Base-by-base conservation (phyloP, 2,797 vertebrate species). In the Cuniculus paca region DNA sequence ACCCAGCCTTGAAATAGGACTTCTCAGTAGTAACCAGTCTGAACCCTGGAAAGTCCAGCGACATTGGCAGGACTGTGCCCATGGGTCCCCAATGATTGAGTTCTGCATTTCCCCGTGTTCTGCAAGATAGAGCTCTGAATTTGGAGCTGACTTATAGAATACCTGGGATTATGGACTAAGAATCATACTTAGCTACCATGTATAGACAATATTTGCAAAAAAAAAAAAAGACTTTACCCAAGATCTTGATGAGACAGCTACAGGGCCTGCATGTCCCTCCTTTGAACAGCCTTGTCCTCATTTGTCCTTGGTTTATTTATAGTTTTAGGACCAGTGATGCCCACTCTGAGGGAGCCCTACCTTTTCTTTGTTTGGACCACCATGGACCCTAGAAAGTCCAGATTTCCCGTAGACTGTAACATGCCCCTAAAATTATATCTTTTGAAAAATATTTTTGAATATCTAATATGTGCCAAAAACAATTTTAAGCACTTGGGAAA, bases 371-470 rank as follows among this genome's bases (percentile, higher is more conserved):
- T 75, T 56, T 86, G 61, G n/a, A 70, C 20, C 9, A 28, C 45
- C 31, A 36, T 17, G 34, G 60, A 70, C 22, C 26, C 34, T 52
- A 68, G 12, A 79, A 2, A 93, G 61, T 61, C 61, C 63, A 74
- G 50, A 78, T 79, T 84, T 82, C 54, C 78, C 50, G 31, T 5
- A 91, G 79, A 81, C 58, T 34, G 31, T 82, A 50, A 74, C 61
- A 39, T 58, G 6, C 17, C 31, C 77, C 24, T 88, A 42, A 61
- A 56, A 36, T 20, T 63, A 2, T n/a, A 13, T n/a, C 52, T 80
- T 89, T 79, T 61, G 61, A 56, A 65, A 87, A 81, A 11, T 95
- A 65, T 90, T 84, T 87, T 28, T 79, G 91, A 91, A 87, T 39
- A 28, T 10, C 80, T 83, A 36, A 39, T 26, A 19, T 16, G 28